phyloP scores from a whole-genome alignment of 2,797 vertebrate genomes.

The Sebastes kiyomatsui region DNA sequence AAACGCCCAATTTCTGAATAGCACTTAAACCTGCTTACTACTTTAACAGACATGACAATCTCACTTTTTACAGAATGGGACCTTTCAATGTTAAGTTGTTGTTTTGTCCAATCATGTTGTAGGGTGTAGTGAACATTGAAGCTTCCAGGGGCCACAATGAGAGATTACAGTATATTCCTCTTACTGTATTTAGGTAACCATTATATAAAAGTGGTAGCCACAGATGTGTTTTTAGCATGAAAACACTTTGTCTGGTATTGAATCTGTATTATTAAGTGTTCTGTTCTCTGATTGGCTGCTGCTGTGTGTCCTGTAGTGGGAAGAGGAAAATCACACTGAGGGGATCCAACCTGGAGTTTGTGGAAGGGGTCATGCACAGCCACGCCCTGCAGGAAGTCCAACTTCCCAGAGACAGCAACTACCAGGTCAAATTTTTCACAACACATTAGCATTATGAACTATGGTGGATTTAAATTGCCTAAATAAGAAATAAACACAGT shows the following conservation, averaged over 20 bases:
- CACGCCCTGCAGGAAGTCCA: neutral
- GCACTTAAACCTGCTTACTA: too few species aligned
- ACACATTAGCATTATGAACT: neutral
- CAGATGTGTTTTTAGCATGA: neutral
- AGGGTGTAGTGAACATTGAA: neutral
- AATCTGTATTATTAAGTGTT: neutral
- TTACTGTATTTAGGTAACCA: neutral
- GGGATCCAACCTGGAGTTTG: constrained; percentile 85
- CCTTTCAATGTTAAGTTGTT: too few species aligned
- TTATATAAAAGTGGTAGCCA: neutral
- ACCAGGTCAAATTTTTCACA: neutral
- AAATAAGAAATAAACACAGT: too few species aligned
- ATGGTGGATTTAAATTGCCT: too few species aligned
- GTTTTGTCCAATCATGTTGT: too few species aligned
- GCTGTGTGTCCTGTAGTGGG: constrained; percentile 78
- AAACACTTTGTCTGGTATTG: neutral
- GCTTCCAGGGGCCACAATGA: neutral
- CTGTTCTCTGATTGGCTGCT: neutral
- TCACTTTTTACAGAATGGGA: too few species aligned
- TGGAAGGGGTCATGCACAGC: constrained; percentile 80
- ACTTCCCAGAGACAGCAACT: neutral
- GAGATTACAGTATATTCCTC: neutral
- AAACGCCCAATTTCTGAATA: too few species aligned
- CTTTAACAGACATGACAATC: too few species aligned
- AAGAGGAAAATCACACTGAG: constrained; percentile 81